Conservation (phyloP, 2,888 invertebrate species). For the Leucozona laternaria region DNA sequence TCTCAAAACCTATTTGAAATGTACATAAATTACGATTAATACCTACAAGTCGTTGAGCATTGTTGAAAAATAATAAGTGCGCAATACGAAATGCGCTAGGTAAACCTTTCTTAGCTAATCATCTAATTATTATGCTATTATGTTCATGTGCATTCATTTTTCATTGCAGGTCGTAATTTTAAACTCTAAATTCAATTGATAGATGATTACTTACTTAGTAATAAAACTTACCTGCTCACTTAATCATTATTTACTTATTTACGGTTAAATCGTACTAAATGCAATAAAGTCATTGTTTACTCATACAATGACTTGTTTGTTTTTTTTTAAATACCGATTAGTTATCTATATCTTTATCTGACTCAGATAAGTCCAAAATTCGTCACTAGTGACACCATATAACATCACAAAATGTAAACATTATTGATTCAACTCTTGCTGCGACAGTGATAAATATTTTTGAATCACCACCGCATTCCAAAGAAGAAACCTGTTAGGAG, state of each 20-base stretch:
- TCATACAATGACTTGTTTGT: neutral
- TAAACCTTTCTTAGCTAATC: constrained; percentile 1
- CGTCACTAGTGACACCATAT: constrained; percentile 24
- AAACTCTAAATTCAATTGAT: neutral
- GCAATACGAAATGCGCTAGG: neutral
- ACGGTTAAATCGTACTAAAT: neutral
- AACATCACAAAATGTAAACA: constrained; percentile 44
- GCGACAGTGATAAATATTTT: constrained; percentile 42
- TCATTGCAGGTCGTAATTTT: neutral
- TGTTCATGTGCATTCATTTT: constrained; percentile 12
- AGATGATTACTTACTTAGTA: neutral
- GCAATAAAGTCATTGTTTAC: constrained; percentile 16
- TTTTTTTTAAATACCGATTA: neutral
- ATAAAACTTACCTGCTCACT: constrained; percentile 1
- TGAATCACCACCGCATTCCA: constrained; percentile 66
- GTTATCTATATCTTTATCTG: neutral
- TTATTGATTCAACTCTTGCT: constrained; percentile 21
- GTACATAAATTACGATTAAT: constrained; percentile 25
- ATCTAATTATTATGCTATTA: constrained; percentile 14
- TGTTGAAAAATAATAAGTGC: neutral
- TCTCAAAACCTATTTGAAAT: constrained; percentile 23
- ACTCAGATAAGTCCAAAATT: neutral
- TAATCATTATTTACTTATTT: neutral
- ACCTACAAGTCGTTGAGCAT: neutral
- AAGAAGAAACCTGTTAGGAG: constrained; percentile 47